Conservation (phyloP, 2,888 invertebrate genomes). For the Synergus itoensis region DNA sequence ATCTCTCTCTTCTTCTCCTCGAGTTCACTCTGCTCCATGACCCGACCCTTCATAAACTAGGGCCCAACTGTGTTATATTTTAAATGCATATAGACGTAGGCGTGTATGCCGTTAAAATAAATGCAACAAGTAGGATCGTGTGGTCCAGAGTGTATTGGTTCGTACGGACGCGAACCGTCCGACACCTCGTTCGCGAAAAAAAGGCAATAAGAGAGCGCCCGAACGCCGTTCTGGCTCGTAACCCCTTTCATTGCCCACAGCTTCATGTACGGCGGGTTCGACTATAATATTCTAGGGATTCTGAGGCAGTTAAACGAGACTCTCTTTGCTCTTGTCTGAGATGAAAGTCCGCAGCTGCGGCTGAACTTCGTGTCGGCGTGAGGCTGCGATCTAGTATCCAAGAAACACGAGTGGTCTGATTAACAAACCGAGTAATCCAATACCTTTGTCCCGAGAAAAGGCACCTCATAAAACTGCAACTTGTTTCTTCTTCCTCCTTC, state of each 20-base stretch:
- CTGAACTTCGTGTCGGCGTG: constrained; percentile 41
- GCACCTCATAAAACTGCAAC: constrained; percentile 41
- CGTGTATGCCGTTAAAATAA: constrained; percentile 75
- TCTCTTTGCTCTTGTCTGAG: constrained; percentile 44
- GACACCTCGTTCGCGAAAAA: constrained; percentile 68
- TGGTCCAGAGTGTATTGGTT: constrained; percentile 66
- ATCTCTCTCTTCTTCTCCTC: constrained; percentile 55
- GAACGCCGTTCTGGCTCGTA: constrained; percentile 50
- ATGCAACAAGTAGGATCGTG: constrained; percentile 66
- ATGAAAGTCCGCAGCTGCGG: constrained; percentile 44
- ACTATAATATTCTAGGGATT: constrained; percentile 53
- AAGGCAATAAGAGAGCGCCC: constrained; percentile 44
- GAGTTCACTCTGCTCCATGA: constrained; percentile 66
- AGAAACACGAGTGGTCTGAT: constrained; percentile 50
- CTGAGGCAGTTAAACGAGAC: constrained; percentile 51
- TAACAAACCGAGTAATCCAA: constrained; percentile 50
- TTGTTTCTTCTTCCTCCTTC: constrained; percentile 19
- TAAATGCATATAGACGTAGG: constrained; percentile 76
- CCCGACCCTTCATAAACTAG: constrained; percentile 78
- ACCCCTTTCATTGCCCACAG: constrained; percentile 56
- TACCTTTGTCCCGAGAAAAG: constrained; percentile 42
- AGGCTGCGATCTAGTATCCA: constrained; percentile 43
- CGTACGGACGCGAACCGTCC: constrained; percentile 66
- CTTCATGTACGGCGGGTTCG: constrained; percentile 46
- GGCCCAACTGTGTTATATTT: constrained; percentile 76